A percentile compares a stretch with the other conserved stretches of the same genome.
Evolutionary conservation across 2,797 vertebrate species (phyloP).

Genomic region (Ceyx erithaca): DNA sequence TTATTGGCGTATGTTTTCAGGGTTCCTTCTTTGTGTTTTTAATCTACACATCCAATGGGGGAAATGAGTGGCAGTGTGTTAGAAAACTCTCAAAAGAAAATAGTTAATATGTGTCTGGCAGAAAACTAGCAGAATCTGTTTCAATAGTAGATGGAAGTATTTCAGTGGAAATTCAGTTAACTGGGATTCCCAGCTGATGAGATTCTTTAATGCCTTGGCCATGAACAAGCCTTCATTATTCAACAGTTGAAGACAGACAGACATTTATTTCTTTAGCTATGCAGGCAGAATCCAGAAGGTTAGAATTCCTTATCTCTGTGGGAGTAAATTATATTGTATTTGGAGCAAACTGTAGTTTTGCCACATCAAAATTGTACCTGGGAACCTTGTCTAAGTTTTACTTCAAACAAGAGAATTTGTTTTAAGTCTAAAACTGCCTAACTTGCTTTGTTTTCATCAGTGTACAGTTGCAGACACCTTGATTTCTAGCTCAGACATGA

Average conservation of each 20-base stretch:
- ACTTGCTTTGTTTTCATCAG: neutral
- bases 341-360: neutral
- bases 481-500: neutral
- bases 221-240: neutral
- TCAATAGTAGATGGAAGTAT: neutral
- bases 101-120: neutral
- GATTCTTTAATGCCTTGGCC: neutral
- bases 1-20: neutral
- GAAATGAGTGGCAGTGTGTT: neutral
- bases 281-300: neutral
- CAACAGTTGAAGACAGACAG: neutral
- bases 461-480: neutral
- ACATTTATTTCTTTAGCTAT: neutral
- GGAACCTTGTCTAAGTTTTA: neutral
- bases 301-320: neutral
- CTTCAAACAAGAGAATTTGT: neutral
- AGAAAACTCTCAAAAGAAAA: slow-evolving; percentile 25
- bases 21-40: slow-evolving; percentile 23
- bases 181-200: neutral
- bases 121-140: neutral
- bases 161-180: neutral
- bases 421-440: neutral
- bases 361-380: neutral
- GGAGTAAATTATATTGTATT: neutral
- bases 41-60: neutral